These are phyloP conservation scores for Neostethus bicornis DNA, from an alignment of 2,797 vertebrate genomes.

Conservation along the genomic window DNA sequence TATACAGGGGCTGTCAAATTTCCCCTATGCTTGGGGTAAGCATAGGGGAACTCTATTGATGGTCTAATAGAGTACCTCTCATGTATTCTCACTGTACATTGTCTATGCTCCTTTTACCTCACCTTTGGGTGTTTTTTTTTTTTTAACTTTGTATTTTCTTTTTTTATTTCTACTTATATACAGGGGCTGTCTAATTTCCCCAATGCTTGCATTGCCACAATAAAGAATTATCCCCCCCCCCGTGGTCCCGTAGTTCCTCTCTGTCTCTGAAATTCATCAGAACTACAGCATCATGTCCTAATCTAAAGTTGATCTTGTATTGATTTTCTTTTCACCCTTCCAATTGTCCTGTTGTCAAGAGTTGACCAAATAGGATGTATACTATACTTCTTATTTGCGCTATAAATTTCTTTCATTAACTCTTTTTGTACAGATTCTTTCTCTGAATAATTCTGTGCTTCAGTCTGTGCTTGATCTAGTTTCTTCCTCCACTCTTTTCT, in stretches of 20 bases:
- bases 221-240: too few species aligned
- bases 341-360: conserved; percentile 6
- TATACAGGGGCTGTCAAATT: too few species aligned
- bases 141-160: too few species aligned
- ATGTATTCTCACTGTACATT: too few species aligned
- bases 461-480: conserved; percentile 17
- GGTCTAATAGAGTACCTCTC: too few species aligned
- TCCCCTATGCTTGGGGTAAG: too few species aligned
- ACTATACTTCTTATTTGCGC: conserved; percentile 4
- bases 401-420: conserved; percentile 1
- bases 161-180: too few species aligned
- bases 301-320: conserved; percentile 20
- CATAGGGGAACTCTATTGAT: too few species aligned
- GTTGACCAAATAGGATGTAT: background rate
- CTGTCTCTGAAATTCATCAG: conserved; percentile 1
- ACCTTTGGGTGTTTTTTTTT: too few species aligned
- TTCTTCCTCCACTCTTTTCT: conserved; percentile 23
- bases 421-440: background rate
- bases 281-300: conserved; percentile 17
- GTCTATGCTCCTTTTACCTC: too few species aligned
- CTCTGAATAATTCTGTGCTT: conserved; percentile 14
- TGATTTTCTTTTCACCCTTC: conserved; percentile 8
- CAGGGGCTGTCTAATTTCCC: too few species aligned
- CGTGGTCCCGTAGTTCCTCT: conserved; percentile 13
- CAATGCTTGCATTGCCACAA: too few species aligned